Evolutionary conservation across 1,140 invertebrate species (phyloP).

Genomic region (Lepidurus arcticus): DNA sequence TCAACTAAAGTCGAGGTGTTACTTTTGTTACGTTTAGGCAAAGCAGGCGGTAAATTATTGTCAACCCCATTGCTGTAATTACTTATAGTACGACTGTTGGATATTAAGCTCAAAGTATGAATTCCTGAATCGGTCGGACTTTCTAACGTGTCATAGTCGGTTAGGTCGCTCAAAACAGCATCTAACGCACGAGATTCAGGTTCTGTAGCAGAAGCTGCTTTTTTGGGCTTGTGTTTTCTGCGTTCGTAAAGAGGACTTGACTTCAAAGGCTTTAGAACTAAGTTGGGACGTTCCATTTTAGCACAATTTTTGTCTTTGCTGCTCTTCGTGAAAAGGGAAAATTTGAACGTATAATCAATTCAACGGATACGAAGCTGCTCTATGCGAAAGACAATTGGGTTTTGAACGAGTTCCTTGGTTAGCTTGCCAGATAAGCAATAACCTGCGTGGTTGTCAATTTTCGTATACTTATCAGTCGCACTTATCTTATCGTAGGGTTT

Average conservation of each 20-base stretch:
- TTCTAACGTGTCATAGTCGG: neutral
- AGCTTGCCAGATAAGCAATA: too few species aligned
- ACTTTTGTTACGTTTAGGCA: neutral
- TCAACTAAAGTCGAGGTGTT: neutral
- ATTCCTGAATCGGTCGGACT: neutral
- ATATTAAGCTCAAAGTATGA: neutral
- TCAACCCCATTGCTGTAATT: neutral
- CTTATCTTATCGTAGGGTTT: too few species aligned
- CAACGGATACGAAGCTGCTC: too few species aligned
- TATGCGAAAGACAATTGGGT: too few species aligned
- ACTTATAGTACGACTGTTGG: neutral
- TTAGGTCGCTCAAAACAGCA: neutral
- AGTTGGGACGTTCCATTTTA: neutral
- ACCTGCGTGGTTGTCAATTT: too few species aligned
- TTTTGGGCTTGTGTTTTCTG: neutral
- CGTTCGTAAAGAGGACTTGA: neutral
- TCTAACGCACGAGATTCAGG: neutral
- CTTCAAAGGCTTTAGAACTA: neutral
- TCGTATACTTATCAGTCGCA: too few species aligned
- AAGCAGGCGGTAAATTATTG: neutral
- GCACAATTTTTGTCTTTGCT: too few species aligned
- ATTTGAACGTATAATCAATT: too few species aligned
- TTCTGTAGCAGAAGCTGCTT: neutral
- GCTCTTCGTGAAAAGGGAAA: too few species aligned
- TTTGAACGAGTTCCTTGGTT: too few species aligned